These are phyloP conservation scores for Fulmarus glacialis DNA, from an alignment of 2,113 vertebrate genomes.

Conservation along the genomic window DNA sequence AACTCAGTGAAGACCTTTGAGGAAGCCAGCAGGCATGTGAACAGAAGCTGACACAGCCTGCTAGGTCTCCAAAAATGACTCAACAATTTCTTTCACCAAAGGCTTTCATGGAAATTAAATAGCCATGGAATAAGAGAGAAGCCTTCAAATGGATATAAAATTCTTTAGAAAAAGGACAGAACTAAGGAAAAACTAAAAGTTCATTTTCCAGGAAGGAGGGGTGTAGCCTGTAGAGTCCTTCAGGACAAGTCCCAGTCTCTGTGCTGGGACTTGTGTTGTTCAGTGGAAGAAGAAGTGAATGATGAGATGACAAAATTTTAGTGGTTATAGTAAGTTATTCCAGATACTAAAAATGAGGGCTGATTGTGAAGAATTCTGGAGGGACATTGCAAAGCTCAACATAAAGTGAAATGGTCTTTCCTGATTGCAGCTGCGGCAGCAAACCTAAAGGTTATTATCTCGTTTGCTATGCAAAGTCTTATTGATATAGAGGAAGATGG, in stretches of 20 bases:
- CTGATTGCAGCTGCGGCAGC: neutral
- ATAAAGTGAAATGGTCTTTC: neutral
- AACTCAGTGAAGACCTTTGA: conserved; percentile 7
- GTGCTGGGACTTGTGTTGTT: neutral
- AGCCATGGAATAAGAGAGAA: neutral
- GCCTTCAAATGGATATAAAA: neutral
- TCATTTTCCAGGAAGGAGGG: neutral
- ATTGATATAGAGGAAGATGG: neutral
- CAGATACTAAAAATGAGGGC: neutral
- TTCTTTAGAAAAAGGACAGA: neutral
- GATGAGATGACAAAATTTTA: neutral
- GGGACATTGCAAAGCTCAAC: neutral
- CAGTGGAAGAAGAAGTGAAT: neutral
- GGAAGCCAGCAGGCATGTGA: neutral
- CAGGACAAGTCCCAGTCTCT: neutral
- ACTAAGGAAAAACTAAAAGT: neutral
- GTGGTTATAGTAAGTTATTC: neutral
- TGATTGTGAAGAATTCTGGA: neutral
- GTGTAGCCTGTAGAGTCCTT: neutral
- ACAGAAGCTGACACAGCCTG: neutral
- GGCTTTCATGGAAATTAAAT: neutral
- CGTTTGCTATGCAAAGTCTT: neutral
- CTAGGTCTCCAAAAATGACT: neutral
- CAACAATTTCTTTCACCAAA: neutral
- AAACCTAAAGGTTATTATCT: neutral